Evolutionary conservation across 1,140 invertebrate genomes (phyloP), one percentile per base, ranked within the genome.

Genomic region (Cotesia vestalis): DNA sequence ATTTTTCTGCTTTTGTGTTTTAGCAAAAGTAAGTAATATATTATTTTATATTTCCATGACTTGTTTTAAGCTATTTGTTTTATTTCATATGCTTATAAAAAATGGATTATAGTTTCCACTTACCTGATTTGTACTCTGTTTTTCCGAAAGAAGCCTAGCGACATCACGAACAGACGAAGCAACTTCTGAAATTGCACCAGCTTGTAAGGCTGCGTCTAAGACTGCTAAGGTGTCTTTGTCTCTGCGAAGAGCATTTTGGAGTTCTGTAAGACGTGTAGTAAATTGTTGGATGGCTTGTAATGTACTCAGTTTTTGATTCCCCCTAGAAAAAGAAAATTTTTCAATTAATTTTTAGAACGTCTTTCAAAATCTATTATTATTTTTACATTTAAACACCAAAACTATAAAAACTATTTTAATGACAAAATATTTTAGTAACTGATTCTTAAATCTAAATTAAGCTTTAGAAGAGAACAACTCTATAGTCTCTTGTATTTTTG

Each of bases 71-170:
- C 20, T 20, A 1, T 20, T 20, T 20, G 20, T 20, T 20, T 20
- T 20, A 20, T 20, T 20, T 20, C 20, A 20, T 20, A 20, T 20
- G 20, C 2, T 20, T 20, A 20, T 20, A 20, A 20, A 20, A 20
- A 20, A 59, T 27, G 17, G 27, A 20, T 20, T 6, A 34, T 20
- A 5, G 8, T 20, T 59, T 59, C 3, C 20, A 59, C 59, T 76
- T 76, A 87, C 86, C 76, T 89, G 87, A n/a, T 83, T 85, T 4
- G 81, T 79, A 61, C 89, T 87, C 60, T 88, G 87, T 77, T 89
- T 90, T 78, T 93, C 92, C 8, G 91, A 92, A 11, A 94, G 85
- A 36, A 93, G 82, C 78, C 90, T 89, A 2, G 92, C 91, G 14
- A 93, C 90, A 77, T 92, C 89, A 62, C 90, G 88, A 9, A 92